These are phyloP conservation scores for Excalfactoria chinensis DNA, from an alignment of 2,113 vertebrate genomes.

Conservation along the genomic window DNA sequence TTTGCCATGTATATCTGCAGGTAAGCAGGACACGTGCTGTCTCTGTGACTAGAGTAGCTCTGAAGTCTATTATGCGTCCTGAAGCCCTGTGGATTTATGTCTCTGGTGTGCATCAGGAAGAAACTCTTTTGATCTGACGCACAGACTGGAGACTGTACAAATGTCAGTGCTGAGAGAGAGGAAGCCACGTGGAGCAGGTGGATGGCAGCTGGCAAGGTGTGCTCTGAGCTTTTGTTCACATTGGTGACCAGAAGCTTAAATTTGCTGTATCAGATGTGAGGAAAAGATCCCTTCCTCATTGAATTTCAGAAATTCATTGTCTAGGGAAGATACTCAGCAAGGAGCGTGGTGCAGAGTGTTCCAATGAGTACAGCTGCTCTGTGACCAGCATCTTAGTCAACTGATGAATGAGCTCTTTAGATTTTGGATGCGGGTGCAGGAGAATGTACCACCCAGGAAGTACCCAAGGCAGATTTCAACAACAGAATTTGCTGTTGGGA, in stretches of 20 bases:
- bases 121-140: background rate
- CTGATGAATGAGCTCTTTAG: background rate
- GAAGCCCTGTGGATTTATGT: background rate
- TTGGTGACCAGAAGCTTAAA: background rate
- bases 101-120: background rate
- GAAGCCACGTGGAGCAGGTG: background rate
- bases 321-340: background rate
- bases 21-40: background rate
- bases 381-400: background rate
- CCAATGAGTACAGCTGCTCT: background rate
- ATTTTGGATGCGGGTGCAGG: background rate
- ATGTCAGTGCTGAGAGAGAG: background rate
- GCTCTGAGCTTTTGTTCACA: background rate
- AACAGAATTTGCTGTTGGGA: background rate
- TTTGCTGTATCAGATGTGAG: background rate
- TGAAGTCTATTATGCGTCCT: background rate
- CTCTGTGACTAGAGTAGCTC: background rate
- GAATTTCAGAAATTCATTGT: background rate
- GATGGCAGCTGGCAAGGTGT: background rate
- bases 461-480: background rate
- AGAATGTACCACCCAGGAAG: background rate
- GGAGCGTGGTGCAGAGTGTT: background rate
- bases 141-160: background rate
- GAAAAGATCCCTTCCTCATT: background rate
- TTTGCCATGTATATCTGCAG: background rate